Evolutionary conservation across 1,140 invertebrate species (phyloP).

Genomic region (Ceratina japonica): DNA sequence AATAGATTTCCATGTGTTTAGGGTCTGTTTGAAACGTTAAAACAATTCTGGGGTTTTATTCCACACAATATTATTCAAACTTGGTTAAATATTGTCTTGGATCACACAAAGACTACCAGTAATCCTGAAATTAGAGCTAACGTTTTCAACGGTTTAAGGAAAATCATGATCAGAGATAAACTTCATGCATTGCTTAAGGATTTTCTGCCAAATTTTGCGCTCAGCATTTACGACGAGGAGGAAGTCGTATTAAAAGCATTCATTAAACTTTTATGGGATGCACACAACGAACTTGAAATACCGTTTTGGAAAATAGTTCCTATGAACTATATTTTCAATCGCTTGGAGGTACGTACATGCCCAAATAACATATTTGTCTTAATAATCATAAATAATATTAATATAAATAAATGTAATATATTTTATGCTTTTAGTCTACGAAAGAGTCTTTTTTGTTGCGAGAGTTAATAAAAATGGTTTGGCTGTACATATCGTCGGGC

Average conservation of each 20-base stretch:
- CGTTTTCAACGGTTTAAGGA: slow-evolving; percentile 54
- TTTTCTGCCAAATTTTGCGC: slow-evolving; percentile 40
- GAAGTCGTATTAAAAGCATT: slow-evolving; percentile 46
- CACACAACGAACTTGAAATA: slow-evolving; percentile 38
- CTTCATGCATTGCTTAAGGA: slow-evolving; percentile 18
- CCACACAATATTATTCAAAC: slow-evolving; percentile 29
- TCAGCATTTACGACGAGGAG: slow-evolving; percentile 47
- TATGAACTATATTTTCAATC: slow-evolving; percentile 50
- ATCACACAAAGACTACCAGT: slow-evolving; percentile 25
- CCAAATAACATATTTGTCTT: background rate
- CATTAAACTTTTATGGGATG: slow-evolving; percentile 51
- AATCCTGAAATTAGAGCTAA: slow-evolving; percentile 47
- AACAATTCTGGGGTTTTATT: slow-evolving; percentile 50
- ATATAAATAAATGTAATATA: background rate
- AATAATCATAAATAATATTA: background rate
- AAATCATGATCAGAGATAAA: slow-evolving; percentile 42
- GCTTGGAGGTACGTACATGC: slow-evolving; percentile 49
- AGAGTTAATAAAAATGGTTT: slow-evolving; percentile 51
- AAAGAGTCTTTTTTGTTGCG: slow-evolving; percentile 35
- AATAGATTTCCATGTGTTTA: slow-evolving; percentile 13
- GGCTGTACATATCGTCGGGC: slow-evolving; percentile 39
- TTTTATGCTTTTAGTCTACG: slow-evolving; percentile 41
- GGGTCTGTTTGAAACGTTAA: slow-evolving; percentile 51
- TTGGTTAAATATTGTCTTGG: slow-evolving; percentile 53
- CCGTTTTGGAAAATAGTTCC: slow-evolving; percentile 54